A percentile compares a stretch with the other conserved stretches of the same genome.
Evolutionary conservation across 1,140 invertebrate genomes (phyloP).

Genomic region (Ectropis grisescens): DNA sequence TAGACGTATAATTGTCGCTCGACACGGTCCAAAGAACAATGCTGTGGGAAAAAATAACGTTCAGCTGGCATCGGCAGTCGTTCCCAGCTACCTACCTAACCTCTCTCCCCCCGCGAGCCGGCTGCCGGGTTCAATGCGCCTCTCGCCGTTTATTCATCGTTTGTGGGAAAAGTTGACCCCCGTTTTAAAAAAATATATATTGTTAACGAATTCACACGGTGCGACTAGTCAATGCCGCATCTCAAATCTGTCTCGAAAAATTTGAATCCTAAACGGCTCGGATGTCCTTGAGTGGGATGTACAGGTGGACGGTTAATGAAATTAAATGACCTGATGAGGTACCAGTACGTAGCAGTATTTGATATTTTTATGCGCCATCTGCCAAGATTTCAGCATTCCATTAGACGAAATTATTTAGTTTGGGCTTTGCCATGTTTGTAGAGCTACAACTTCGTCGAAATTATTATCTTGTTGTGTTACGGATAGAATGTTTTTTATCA

Average conservation of each 20-base stretch:
- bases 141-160: slow-evolving; percentile 67
- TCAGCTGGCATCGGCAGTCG: slow-evolving; percentile 66
- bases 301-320: too few species aligned
- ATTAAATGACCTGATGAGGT: too few species aligned
- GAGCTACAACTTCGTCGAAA: slow-evolving; percentile 49
- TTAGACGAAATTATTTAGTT: slow-evolving; percentile 46
- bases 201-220: slow-evolving; percentile 68
- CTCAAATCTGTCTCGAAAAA: slow-evolving; percentile 37
- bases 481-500: slow-evolving; percentile 36
- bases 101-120: slow-evolving; percentile 54
- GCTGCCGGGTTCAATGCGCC: slow-evolving; percentile 66
- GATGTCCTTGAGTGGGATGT: too few species aligned
- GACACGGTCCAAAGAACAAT: slow-evolving; percentile 67
- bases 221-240: slow-evolving; percentile 40
- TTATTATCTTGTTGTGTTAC: slow-evolving; percentile 48
- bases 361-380: slow-evolving; percentile 30
- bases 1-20: slow-evolving; percentile 35
- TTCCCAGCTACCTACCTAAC: slow-evolving; percentile 66
- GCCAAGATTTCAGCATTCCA: slow-evolving; percentile 45
- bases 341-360: slow-evolving; percentile 14
- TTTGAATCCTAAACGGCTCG: too few species aligned
- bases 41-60: slow-evolving; percentile 71
- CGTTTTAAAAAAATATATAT: slow-evolving; percentile 64
- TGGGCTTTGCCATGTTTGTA: slow-evolving; percentile 51
- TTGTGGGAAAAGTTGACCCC: slow-evolving; percentile 69